A percentile compares a stretch with the other conserved stretches of the same genome.
Conservation (phyloP, 1,140 invertebrate genomes). For the Drosophila watanabei region DNA sequence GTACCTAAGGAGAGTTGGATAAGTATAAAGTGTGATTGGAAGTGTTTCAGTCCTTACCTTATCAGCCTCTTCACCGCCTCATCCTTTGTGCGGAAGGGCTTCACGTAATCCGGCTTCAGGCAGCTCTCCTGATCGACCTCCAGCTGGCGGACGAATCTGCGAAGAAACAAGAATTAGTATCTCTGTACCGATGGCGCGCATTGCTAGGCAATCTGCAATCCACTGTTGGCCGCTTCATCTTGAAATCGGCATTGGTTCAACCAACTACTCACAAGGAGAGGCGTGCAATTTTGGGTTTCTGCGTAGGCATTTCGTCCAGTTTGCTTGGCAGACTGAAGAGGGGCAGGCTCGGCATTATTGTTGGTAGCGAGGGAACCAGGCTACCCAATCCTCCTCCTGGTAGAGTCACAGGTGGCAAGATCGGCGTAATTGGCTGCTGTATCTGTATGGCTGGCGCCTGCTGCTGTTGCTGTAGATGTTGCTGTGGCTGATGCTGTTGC, state of each 20-base stretch:
- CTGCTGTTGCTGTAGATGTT: slow-evolving; percentile 4
- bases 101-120: slow-evolving; percentile 91
- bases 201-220: slow-evolving; percentile 27
- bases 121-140: slow-evolving; percentile 92
- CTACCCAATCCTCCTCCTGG: slow-evolving; percentile 27
- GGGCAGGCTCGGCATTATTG: slow-evolving; percentile 46
- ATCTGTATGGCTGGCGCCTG: slow-evolving; percentile 14
- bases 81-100: slow-evolving; percentile 90
- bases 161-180: slow-evolving; percentile 43
- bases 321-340: slow-evolving; percentile 53
- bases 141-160: slow-evolving; percentile 91
- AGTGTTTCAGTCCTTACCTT: slow-evolving; percentile 72
- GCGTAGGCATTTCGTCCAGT: slow-evolving; percentile 71
- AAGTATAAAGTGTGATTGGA: neutral
- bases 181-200: neutral
- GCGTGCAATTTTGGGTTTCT: slow-evolving; percentile 85
- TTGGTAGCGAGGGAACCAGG: slow-evolving; percentile 57
- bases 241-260: slow-evolving; percentile 82
- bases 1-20: slow-evolving; percentile 86
- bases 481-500: slow-evolving; percentile 31
- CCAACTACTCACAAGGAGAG: slow-evolving; percentile 86
- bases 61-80: slow-evolving; percentile 93
- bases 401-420: slow-evolving; percentile 22
- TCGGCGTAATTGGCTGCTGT: slow-evolving; percentile 9
- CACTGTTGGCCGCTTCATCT: slow-evolving; percentile 64